These are phyloP conservation scores for Leucopternis melanops DNA, from an alignment of 2,113 vertebrate genomes.

Conservation along the genomic window DNA sequence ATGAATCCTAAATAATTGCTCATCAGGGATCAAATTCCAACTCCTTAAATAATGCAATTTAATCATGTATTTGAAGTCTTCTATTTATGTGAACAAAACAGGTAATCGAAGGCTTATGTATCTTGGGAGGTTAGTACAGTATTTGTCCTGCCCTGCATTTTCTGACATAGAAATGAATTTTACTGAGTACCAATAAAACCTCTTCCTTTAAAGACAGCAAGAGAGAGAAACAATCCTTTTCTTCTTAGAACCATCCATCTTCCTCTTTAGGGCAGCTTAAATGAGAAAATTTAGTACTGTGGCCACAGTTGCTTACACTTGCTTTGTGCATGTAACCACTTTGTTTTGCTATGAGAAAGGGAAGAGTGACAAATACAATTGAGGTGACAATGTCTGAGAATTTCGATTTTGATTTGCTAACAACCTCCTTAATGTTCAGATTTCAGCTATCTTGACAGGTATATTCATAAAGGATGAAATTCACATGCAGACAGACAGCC, in stretches of 20 bases:
- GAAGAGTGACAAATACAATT: background rate
- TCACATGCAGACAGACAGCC: slow-evolving; percentile 13
- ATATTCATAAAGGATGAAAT: slow-evolving; percentile 13
- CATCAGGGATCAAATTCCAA: background rate
- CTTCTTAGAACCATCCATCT: background rate
- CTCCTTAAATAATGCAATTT: background rate
- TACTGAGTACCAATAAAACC: background rate
- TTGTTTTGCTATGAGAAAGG: background rate
- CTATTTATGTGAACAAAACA: background rate
- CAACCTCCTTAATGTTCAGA: slow-evolving; percentile 32
- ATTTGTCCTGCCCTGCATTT: background rate
- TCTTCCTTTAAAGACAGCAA: background rate
- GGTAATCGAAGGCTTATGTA: background rate
- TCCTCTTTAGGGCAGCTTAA: background rate
- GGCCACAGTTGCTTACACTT: background rate
- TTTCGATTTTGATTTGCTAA: slow-evolving; percentile 28
- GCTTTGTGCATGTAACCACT: background rate
- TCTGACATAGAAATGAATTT: background rate
- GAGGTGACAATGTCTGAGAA: background rate
- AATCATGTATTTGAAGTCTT: background rate
- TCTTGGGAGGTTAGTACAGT: background rate
- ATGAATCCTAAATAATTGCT: background rate
- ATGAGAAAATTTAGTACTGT: background rate
- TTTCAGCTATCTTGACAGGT: slow-evolving; percentile 21
- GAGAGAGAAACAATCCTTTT: background rate